Conservation (phyloP, 1,140 invertebrate genomes). For the Ips nitidus region DNA sequence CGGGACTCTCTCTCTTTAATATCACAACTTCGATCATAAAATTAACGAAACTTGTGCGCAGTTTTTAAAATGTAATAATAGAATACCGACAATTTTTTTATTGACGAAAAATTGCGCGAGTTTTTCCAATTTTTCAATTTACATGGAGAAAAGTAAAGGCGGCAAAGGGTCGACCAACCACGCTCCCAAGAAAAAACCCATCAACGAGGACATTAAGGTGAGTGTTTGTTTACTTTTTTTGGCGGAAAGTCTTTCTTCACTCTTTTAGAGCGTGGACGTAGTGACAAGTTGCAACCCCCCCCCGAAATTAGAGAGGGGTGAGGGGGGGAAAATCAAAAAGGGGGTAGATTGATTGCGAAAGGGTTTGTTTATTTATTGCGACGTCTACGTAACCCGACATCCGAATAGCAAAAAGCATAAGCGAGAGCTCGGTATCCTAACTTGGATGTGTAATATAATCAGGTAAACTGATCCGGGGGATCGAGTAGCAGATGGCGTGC, state of each 20-base stretch:
- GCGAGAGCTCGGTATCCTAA: slow-evolving; percentile 39
- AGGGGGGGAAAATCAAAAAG: not conserved
- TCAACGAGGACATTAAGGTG: slow-evolving; percentile 42
- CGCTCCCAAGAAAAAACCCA: slow-evolving; percentile 40
- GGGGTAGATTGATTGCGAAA: slow-evolving; percentile 30
- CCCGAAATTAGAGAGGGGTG: not conserved
- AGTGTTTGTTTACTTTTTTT: slow-evolving; percentile 9
- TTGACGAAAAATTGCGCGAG: not conserved
- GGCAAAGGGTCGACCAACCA: slow-evolving; percentile 35
- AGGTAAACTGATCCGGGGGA: slow-evolving; percentile 44
- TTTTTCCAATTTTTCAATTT: slow-evolving; percentile 6
- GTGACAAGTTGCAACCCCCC: too few relatives aligned
- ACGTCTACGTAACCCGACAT: slow-evolving; percentile 30
- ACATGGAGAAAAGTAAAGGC: slow-evolving; percentile 39
- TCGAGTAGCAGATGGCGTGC: slow-evolving; percentile 49
- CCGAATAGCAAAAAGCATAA: slow-evolving; percentile 30
- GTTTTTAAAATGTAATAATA: slow-evolving; percentile 20
- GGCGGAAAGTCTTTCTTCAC: not conserved
- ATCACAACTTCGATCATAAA: slow-evolving; percentile 12
- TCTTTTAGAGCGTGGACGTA: not conserved
- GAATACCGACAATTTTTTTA: slow-evolving; percentile 1
- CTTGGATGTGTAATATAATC: slow-evolving; percentile 46
- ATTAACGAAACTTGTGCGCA: slow-evolving; percentile 30
- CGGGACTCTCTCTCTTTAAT: not conserved
- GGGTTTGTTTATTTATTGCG: slow-evolving; percentile 23